Conservation (phyloP, 2,113 vertebrate genomes). For the Odocoileus virginianus region DNA sequence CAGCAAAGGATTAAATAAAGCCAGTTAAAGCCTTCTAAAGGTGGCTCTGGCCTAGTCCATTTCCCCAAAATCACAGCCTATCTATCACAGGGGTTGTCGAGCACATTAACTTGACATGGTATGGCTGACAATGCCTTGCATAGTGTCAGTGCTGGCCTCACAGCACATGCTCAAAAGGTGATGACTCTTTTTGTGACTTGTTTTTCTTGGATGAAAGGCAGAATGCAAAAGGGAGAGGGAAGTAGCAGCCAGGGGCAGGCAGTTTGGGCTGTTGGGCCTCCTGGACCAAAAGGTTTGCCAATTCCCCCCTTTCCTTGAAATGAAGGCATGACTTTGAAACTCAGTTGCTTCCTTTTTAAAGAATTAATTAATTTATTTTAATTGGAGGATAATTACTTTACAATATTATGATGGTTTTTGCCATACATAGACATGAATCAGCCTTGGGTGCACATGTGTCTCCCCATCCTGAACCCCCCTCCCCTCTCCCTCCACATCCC, state of each 20-base stretch:
- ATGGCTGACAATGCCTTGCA: background rate
- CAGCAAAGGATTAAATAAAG: background rate
- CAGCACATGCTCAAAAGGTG: background rate
- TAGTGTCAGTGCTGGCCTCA: background rate
- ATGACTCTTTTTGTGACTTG: background rate
- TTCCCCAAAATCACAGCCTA: background rate
- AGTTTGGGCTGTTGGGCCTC: background rate
- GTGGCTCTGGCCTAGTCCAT: background rate
- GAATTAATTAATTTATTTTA: background rate
- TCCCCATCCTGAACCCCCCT: background rate
- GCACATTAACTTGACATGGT: background rate
- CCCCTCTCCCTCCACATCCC: background rate
- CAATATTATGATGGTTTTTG: background rate
- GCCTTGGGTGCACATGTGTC: background rate
- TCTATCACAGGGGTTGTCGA: background rate
- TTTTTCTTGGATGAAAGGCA: background rate
- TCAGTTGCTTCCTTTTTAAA: background rate
- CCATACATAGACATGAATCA: background rate
- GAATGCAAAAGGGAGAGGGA: background rate
- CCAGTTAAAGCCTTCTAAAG: background rate
- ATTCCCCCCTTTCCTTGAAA: slow-evolving; percentile 29
- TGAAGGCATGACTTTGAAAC: slow-evolving; percentile 19
- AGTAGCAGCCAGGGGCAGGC: background rate
- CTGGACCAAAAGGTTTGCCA: background rate
- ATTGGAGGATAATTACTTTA: background rate